Evolutionary conservation across 2,888 invertebrate species (phyloP).

Genomic region (Pelosia muscerda): DNA sequence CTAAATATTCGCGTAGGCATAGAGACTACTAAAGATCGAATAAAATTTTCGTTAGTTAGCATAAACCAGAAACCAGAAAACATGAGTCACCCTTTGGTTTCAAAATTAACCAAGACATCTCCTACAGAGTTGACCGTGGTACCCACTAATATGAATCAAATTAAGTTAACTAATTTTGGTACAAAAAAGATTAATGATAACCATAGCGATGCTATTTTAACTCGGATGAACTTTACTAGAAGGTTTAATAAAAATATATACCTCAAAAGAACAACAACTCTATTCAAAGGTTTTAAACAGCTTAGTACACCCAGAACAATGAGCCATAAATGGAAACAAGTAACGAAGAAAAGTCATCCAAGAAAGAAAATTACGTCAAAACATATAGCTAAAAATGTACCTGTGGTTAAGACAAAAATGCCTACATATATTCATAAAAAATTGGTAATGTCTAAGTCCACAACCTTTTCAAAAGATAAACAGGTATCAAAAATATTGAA

Average conservation of each 20-base stretch:
- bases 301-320: not conserved
- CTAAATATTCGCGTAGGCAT: slow-evolving; percentile 33
- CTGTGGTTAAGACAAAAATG: not conserved
- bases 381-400: not conserved
- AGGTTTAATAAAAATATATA: slow-evolving; percentile 13
- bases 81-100: not conserved
- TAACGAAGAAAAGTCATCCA: not conserved
- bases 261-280: not conserved
- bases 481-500: not conserved
- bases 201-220: not conserved
- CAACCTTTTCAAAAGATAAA: not conserved
- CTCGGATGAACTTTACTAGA: slow-evolving; percentile 14
- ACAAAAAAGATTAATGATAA: not conserved
- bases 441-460: not conserved
- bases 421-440: not conserved
- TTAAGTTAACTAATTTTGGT: not conserved
- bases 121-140: not conserved
- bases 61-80: slow-evolving; percentile 22
- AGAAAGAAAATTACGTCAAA: not conserved
- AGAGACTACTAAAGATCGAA: slow-evolving; percentile 32
- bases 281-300: not conserved
- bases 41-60: slow-evolving; percentile 30
- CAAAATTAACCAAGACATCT: not conserved
- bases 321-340: not conserved
- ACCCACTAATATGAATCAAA: not conserved